These are phyloP conservation scores for Prolemur simus DNA, from an alignment of 2,113 vertebrate genomes.

Conservation along the genomic window DNA sequence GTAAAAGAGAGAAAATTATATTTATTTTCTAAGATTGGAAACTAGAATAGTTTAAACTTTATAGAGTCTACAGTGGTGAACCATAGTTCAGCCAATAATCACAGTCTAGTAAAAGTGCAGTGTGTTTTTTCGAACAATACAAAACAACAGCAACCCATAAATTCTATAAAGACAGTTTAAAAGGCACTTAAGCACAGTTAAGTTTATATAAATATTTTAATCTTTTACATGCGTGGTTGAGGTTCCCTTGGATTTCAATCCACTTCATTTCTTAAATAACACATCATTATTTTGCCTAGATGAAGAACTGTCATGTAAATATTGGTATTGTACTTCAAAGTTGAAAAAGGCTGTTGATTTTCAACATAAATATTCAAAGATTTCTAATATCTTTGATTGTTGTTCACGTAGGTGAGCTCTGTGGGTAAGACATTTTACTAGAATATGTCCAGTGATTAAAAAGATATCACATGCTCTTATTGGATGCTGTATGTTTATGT, in stretches of 20 bases:
- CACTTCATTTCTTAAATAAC: conserved; percentile 48
- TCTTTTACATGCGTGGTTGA: conserved; percentile 61
- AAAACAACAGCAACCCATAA: conserved; percentile 54
- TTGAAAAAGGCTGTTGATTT: conserved; percentile 48
- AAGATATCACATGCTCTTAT: not conserved
- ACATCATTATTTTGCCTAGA: conserved; percentile 56
- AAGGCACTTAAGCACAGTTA: conserved; percentile 71
- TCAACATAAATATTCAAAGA: conserved; percentile 60
- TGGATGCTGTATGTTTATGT: not conserved
- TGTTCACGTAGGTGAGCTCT: conserved; percentile 56
- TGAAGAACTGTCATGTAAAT: conserved; percentile 62
- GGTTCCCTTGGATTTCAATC: conserved; percentile 57
- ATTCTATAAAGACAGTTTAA: conserved; percentile 70
- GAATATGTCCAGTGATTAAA: conserved; percentile 46
- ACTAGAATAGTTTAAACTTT: conserved; percentile 54
- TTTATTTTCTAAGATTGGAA: conserved; percentile 58
- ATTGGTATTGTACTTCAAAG: not conserved
- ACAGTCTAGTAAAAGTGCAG: not conserved
- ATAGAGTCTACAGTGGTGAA: not conserved
- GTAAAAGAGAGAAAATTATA: not conserved
- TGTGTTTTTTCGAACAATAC: conserved; percentile 6
- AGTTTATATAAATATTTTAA: conserved; percentile 80
- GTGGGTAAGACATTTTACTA: not conserved
- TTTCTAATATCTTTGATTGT: conserved; percentile 25
- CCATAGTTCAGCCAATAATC: conserved; percentile 28